These are phyloP conservation scores for Dicrostonyx torquatus DNA, from an alignment of 2,797 vertebrate species.

Conservation along the genomic window DNA sequence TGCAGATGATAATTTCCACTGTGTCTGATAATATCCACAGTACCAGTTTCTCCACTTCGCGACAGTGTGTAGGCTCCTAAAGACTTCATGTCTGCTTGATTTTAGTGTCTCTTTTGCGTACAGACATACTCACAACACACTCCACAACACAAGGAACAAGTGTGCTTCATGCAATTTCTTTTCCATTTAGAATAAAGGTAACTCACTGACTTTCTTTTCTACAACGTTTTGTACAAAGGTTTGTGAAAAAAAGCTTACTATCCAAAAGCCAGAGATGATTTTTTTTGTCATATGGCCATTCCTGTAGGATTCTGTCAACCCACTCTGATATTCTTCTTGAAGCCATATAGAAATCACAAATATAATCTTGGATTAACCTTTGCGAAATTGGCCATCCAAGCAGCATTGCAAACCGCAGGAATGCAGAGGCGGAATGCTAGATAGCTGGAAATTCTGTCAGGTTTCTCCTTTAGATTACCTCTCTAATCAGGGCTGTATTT, in stretches of 20 bases:
- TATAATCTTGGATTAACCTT: slow-evolving; percentile 46
- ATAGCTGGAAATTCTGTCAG: neutral
- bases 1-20: neutral
- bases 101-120: neutral
- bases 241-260: neutral
- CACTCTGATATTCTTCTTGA: neutral
- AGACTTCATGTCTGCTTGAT: neutral
- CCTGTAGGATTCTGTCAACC: neutral
- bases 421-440: neutral
- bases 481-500: neutral
- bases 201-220: neutral
- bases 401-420: neutral
- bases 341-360: slow-evolving; percentile 24
- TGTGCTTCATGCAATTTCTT: neutral
- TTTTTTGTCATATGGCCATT: neutral
- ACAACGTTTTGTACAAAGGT: neutral
- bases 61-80: neutral
- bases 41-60: neutral
- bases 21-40: neutral
- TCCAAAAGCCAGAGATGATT: neutral
- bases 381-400: slow-evolving; percentile 9
- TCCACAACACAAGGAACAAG: neutral
- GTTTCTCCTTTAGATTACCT: slow-evolving; percentile 49
- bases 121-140: neutral
- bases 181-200: neutral